Evolutionary conservation across 1,140 invertebrate species (phyloP), one percentile per base, ranked within the genome.

Genomic region (Nomia melanderi): DNA sequence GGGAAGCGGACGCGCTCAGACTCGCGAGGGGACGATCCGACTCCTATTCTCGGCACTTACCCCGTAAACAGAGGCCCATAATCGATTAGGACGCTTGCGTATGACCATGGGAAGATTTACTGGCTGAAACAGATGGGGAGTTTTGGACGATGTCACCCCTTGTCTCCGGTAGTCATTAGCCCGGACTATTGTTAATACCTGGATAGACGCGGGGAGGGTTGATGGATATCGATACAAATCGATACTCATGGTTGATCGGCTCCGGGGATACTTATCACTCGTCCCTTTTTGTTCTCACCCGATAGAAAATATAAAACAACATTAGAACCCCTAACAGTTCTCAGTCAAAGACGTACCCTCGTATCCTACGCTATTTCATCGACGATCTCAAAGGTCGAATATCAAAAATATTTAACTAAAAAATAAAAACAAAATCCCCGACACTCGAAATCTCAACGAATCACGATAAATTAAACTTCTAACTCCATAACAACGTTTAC

Each of bases 91-190:
- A 65, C 72, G 77, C 47, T 73, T 36, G 25, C 82, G 69, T 81
- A 84, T 76, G 69, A 77, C 53, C 86, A 87, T 87, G 86, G 86
- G 86, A 87, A 87, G 85, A 87, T 87, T 86, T 78, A 81, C 72
- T 79, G 77, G 70, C 77, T 75, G 72, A 85, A 86, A 86, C 86
- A 87, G 83, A 87, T 87, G 86, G 85, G 84, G 80, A 83, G 72
- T 85, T 86, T 86, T 59, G 81, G 77, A 86, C 85, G 84, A 80
- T 82, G 78, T 82, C 76, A 85, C 74, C 85, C 85, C 85, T 86
- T 87, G 85, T 87, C 81, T 86, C 78, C 85, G 75, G 63, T 79
- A 85, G 86, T 87, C 86, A 87, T 87, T 87, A 87, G 86, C 81
- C 70, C 74, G 54, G 60, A 54, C 64, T 36, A 85, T 85, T 86